Base-by-base conservation (phyloP, 2,888 invertebrate genomes). In the Phortica okadai region DNA sequence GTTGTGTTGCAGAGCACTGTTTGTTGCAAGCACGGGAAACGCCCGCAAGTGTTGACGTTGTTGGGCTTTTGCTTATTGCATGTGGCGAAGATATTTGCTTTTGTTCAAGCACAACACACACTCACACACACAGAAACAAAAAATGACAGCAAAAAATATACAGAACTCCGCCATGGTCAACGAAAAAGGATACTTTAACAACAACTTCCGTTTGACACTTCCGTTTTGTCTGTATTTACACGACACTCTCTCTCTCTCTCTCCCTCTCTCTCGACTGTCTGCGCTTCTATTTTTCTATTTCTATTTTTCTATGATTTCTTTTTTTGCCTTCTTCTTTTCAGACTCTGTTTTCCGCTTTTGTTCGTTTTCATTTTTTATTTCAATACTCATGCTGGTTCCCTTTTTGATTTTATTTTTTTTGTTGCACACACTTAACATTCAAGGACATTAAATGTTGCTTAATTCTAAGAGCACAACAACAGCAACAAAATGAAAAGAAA, bases 191-290 rank as follows among this genome's bases (percentile, higher is more conserved):
- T 83, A 86, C 81, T 85, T 86, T 87, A 82, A 83, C 82, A 87
- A 87, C 82, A 88, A 86, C 86, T 85, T 85, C 85, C 85, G 85
- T 79, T 87, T 79, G 79, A 83, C 82, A 87, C 83, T 86, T 87
- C 87, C 85, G 87, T 67, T 79, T 86, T 82, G 84, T 87, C 81
- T 81, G 83, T 82, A 84, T 45, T 44, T 67, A 67, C 69, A 21
- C 16, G 16, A 44, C 45, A 44, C 69, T n/a, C 45, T n/a, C 44
- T 67, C 16, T n/a, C 44, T 67, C 16, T 21, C 21, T 21, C 44
- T 67, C 16, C 1, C 21, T 21, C 25, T 33, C 67, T n/a, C 44
- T 67, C 16, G n/a, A 7, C 44, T 44, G 44, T 5, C 42, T n/a
- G 14, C 14, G 2, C 41, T 10, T 33, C 33, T 64, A 41, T 64